phyloP scores from a whole-genome alignment of 2,113 vertebrate species.

The Pterocles orientalis region DNA sequence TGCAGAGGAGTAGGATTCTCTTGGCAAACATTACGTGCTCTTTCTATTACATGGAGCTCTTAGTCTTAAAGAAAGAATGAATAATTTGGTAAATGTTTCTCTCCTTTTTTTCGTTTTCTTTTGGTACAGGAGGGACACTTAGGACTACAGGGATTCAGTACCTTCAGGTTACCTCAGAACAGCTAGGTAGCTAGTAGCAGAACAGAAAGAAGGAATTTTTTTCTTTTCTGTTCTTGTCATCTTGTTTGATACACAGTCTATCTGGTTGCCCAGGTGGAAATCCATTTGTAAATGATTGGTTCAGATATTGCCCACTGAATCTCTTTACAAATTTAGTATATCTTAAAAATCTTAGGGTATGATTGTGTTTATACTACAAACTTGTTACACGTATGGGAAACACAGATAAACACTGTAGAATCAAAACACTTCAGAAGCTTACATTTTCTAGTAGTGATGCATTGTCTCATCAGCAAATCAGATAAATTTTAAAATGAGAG shows the following conservation, averaged over 20 bases:
- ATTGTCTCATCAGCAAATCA: not conserved
- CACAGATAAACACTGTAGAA: not conserved
- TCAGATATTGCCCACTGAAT: not conserved
- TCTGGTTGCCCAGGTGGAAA: not conserved
- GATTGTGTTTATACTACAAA: not conserved
- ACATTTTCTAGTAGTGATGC: not conserved
- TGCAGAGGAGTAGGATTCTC: not conserved
- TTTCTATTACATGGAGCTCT: not conserved
- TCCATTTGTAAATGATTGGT: not conserved
- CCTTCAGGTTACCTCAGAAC: not conserved
- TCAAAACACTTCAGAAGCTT: not conserved
- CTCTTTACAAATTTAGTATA: not conserved
- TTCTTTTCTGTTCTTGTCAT: not conserved
- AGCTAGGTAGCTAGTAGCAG: not conserved
- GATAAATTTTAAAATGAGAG: not conserved
- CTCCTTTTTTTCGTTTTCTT: not conserved
- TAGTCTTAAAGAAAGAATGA: not conserved
- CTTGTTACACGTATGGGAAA: not conserved
- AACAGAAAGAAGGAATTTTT: not conserved
- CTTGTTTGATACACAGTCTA: not conserved
- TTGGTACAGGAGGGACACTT: not conserved
- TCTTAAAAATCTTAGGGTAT: not conserved
- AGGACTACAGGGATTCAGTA: not conserved
- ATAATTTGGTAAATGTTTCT: not conserved
- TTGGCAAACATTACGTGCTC: not conserved